Percentiles rank a stretch among this genome's conserved stretches.
phyloP scores from a whole-genome alignment of 2,113 vertebrate species.

The Antennarius striatus region DNA sequence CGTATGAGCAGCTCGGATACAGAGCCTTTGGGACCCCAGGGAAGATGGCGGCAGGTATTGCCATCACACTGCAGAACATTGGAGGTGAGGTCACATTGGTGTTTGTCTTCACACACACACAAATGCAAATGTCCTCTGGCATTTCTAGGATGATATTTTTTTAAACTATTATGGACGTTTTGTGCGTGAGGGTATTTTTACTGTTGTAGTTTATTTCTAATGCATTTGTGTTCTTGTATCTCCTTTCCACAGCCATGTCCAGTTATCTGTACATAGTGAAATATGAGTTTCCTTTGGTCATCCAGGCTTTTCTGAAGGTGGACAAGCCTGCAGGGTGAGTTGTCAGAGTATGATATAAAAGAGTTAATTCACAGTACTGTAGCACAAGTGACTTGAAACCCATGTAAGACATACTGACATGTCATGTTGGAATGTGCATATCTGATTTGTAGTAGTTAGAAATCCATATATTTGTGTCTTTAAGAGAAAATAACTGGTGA shows the following conservation, averaged over 20 bases:
- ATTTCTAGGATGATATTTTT: constrained; percentile 28
- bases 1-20: constrained; percentile 94
- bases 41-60: constrained; percentile 89
- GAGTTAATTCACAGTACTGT: not conserved
- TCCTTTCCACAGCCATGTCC: constrained; percentile 86
- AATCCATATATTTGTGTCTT: no score
- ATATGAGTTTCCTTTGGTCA: constrained; percentile 93
- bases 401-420: not conserved
- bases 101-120: not conserved
- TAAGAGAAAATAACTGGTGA: no score
- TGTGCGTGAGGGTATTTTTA: not conserved
- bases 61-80: constrained; percentile 93
- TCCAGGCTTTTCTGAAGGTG: constrained; percentile 83
- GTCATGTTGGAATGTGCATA: not conserved
- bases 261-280: constrained; percentile 98
- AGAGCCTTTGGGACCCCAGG: constrained; percentile 92
- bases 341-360: not conserved
- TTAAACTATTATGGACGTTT: not conserved
- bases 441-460: no score
- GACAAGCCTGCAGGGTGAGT: constrained; percentile 78
- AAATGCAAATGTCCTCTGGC: not conserved
- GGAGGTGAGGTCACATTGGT: constrained; percentile 81
- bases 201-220: constrained; percentile 5
- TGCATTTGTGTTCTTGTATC: not conserved
- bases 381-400: not conserved